These are phyloP conservation scores for Lutraria rhynchaena DNA, from an alignment of 1,140 invertebrate genomes.

Conservation along the genomic window DNA sequence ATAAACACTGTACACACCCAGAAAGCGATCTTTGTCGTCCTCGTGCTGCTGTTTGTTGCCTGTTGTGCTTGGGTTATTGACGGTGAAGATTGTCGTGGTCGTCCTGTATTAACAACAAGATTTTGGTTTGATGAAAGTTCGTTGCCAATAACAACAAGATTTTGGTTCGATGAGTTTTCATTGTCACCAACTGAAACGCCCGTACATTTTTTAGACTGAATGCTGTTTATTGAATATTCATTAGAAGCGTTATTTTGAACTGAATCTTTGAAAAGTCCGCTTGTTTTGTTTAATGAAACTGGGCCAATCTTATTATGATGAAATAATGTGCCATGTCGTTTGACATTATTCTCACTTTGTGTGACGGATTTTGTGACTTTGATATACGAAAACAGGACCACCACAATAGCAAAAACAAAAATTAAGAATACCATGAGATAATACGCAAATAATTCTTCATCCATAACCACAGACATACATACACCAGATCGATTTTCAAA, in stretches of 20 bases:
- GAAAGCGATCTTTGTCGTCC: conserved; percentile 35
- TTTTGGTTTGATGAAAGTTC: background rate
- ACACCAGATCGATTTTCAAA: conserved; percentile 12
- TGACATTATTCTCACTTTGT: conserved; percentile 14
- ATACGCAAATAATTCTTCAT: background rate
- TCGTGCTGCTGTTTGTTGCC: no score
- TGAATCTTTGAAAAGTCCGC: background rate
- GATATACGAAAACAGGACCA: conserved; percentile 14
- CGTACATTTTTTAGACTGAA: background rate
- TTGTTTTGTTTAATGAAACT: background rate
- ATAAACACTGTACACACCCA: conserved; percentile 27
- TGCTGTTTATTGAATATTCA: background rate
- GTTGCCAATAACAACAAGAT: background rate
- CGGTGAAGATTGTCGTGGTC: no score
- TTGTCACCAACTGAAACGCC: background rate
- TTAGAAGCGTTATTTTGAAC: background rate
- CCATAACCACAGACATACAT: background rate
- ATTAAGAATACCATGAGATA: conserved; percentile 22
- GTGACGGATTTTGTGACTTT: conserved; percentile 8
- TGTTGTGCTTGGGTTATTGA: no score
- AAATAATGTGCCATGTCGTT: background rate
- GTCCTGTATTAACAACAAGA: no score
- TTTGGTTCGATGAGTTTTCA: background rate
- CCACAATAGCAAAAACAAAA: background rate
- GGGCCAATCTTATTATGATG: background rate